Conservation (phyloP, 2,888 invertebrate species). For the Caenorhabditis parvicauda region DNA sequence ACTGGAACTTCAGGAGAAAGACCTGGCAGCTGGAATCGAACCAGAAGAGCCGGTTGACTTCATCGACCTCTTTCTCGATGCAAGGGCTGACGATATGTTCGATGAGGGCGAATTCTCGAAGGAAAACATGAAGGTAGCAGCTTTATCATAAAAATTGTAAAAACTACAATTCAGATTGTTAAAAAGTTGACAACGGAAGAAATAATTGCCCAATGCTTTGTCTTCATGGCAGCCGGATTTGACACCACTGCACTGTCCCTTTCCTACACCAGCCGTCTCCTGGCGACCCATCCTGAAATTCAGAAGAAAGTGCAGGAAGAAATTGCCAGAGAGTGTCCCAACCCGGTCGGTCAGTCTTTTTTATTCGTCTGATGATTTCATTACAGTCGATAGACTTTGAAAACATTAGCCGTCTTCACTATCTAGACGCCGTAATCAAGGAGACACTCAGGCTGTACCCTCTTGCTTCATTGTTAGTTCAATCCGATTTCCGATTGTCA, state of each 20-base stretch:
- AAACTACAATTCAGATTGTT: conserved; percentile 19
- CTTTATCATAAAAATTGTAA: no score
- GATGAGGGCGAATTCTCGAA: conserved; percentile 9
- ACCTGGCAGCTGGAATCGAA: conserved; percentile 19
- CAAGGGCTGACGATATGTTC: conserved; percentile 24
- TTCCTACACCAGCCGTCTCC: conserved; percentile 64
- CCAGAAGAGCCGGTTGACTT: conserved; percentile 42
- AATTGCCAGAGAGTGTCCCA: conserved; percentile 37
- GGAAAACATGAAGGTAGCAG: no score
- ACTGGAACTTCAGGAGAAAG: no score
- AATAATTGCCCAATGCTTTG: conserved; percentile 42
- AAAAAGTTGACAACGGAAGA: conserved; percentile 40
- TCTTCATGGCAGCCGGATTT: conserved; percentile 64
- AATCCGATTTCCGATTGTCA: conserved; percentile 27
- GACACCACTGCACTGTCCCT: conserved; percentile 67
- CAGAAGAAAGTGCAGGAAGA: conserved; percentile 36
- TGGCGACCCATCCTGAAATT: conserved; percentile 63
- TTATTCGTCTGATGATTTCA: no score
- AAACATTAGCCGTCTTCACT: conserved; percentile 25
- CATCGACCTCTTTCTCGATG: conserved; percentile 54
- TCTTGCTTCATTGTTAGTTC: conserved; percentile 30
- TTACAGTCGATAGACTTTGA: conserved; percentile 25
- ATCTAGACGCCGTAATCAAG: conserved; percentile 32
- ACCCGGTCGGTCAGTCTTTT: conserved; percentile 11
- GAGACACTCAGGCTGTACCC: conserved; percentile 36